Conservation (phyloP, 2,113 vertebrate genomes). For the Muscicapa adusta region DNA sequence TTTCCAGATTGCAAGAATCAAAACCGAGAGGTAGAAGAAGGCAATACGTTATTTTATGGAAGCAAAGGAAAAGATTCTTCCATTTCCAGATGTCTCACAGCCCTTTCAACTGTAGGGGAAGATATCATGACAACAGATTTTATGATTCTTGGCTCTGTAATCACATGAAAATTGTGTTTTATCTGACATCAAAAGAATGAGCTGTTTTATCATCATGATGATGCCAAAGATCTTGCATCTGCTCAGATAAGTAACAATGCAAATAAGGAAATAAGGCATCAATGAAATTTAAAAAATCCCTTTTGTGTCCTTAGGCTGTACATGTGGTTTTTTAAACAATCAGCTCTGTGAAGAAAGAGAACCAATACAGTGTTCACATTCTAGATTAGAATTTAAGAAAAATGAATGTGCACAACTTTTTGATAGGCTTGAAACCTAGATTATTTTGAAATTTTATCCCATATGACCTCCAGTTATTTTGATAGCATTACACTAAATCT, state of each 20-base stretch:
- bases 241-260: not conserved
- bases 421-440: not conserved
- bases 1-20: not conserved
- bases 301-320: not conserved
- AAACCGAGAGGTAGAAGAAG: not conserved
- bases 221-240: not conserved
- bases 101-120: not conserved
- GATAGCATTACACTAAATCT: not conserved
- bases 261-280: constrained; percentile 8
- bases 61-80: not conserved
- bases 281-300: not conserved
- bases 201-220: not conserved
- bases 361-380: not conserved
- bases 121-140: constrained; percentile 11
- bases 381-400: not conserved
- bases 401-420: not conserved
- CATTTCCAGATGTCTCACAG: constrained; percentile 6
- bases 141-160: not conserved
- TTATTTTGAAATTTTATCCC: not conserved
- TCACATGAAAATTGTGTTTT: constrained; percentile 3
- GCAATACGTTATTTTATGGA: not conserved
- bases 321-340: not conserved
- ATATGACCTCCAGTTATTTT: not conserved
- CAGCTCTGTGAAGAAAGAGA: not conserved
- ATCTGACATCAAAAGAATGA: constrained; percentile 45